phyloP scores from a whole-genome alignment of 2,797 vertebrate species.

The Oreochromis mossambicus region DNA sequence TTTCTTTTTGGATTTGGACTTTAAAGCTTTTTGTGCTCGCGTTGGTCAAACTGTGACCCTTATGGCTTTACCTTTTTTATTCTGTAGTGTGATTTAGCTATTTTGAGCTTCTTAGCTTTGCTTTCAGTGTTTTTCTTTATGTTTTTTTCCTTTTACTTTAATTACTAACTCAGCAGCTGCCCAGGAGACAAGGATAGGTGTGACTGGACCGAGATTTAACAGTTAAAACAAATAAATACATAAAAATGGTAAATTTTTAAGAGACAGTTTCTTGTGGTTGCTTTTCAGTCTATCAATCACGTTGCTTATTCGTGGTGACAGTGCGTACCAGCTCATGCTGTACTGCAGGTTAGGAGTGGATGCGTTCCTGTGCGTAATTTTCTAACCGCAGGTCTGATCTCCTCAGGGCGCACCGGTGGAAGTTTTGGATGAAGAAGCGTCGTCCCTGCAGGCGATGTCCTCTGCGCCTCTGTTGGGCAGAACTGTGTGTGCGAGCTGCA shows the following conservation, averaged over 20 bases:
- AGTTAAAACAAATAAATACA: neutral
- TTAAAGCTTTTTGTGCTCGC: neutral
- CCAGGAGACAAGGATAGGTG: neutral
- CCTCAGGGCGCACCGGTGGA: constrained; percentile 75
- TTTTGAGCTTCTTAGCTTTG: neutral
- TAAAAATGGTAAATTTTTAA: neutral
- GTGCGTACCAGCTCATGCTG: neutral
- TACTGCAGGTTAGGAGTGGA: neutral
- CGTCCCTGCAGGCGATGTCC: constrained; percentile 84
- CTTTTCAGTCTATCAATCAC: neutral
- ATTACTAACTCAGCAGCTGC: neutral
- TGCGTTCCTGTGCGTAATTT: neutral
- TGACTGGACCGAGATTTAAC: neutral
- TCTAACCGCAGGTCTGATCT: constrained; percentile 31
- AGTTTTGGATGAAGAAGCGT: constrained; percentile 81
- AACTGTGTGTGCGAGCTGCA: constrained; percentile 86
- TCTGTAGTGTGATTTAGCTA: neutral
- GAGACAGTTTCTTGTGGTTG: neutral
- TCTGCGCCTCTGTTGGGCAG: constrained; percentile 78
- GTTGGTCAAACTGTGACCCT: neutral
- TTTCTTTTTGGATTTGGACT: neutral
- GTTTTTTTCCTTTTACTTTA: neutral
- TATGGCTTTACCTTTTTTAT: neutral
- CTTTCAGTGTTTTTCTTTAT: neutral
- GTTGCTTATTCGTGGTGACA: neutral